phyloP scores from a whole-genome alignment of 2,797 vertebrate genomes.

The Morus bassanus region DNA sequence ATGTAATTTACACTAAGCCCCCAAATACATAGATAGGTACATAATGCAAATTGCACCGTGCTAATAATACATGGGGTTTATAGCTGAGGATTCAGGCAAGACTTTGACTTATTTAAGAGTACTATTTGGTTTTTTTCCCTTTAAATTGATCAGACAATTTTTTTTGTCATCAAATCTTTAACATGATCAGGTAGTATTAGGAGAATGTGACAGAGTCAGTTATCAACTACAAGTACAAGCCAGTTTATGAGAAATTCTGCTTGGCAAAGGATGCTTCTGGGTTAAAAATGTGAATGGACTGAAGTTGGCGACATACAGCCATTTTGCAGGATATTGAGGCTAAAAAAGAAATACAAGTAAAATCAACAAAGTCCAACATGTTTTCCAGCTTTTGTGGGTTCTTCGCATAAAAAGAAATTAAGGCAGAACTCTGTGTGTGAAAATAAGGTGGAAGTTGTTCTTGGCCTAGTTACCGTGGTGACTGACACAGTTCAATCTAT shows the following conservation, averaged over 20 bases:
- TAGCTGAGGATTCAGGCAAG: background rate
- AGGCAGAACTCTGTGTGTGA: slow-evolving; percentile 7
- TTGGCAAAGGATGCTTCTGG: background rate
- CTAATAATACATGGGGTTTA: background rate
- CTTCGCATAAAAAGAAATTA: slow-evolving; percentile 30
- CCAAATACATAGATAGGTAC: background rate
- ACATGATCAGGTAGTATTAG: slow-evolving; percentile 20
- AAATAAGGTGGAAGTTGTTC: slow-evolving; percentile 23
- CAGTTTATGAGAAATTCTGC: background rate
- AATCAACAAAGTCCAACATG: background rate
- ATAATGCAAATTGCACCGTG: background rate
- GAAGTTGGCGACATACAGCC: background rate
- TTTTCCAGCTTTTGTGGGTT: background rate
- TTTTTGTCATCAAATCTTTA: slow-evolving; percentile 34
- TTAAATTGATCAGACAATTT: background rate
- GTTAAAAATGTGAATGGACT: background rate
- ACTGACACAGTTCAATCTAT: slow-evolving; percentile 61
- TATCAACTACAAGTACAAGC: background rate
- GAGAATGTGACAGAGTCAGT: background rate
- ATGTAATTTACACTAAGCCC: background rate
- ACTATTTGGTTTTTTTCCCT: background rate
- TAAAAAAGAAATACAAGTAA: slow-evolving; percentile 35
- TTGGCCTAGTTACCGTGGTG: slow-evolving; percentile 41
- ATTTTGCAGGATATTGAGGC: background rate
- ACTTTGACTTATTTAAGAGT: background rate